Conservation (phyloP, 1,140 invertebrate genomes). For the Pogonomyrmex californicus region DNA sequence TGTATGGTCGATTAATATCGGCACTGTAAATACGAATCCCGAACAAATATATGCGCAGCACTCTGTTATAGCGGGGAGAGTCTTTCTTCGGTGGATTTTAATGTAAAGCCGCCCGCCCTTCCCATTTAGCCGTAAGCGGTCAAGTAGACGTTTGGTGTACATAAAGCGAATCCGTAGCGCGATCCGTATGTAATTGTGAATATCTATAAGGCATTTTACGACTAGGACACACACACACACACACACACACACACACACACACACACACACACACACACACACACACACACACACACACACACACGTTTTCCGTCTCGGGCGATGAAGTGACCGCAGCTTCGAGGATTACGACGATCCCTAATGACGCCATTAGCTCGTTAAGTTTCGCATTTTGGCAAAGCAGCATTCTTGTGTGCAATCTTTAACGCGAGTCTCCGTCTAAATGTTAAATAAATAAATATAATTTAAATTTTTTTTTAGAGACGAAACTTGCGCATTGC, state of each 20-base stretch:
- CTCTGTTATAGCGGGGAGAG: constrained; percentile 81
- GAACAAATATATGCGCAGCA: constrained; percentile 84
- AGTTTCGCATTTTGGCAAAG: not conserved
- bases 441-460: not conserved
- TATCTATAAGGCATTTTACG: constrained; percentile 44
- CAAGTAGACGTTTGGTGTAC: constrained; percentile 83
- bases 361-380: not conserved
- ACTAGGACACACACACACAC: not conserved
- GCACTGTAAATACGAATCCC: constrained; percentile 84
- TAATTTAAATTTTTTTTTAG: not conserved
- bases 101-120: constrained; percentile 61
- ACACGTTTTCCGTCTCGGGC: not conserved
- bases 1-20: constrained; percentile 82
- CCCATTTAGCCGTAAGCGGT: constrained; percentile 71
- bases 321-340: constrained; percentile 4
- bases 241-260: no score
- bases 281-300: no score
- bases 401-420: not conserved
- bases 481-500: not conserved
- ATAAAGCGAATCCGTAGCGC: constrained; percentile 80
- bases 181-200: constrained; percentile 58
- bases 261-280: no score
- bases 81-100: constrained; percentile 77
- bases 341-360: not conserved
- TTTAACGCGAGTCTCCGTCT: not conserved